Evolutionary conservation across 2,797 vertebrate species (phyloP).

Genomic region (Stomatorhinus walkeri): DNA sequence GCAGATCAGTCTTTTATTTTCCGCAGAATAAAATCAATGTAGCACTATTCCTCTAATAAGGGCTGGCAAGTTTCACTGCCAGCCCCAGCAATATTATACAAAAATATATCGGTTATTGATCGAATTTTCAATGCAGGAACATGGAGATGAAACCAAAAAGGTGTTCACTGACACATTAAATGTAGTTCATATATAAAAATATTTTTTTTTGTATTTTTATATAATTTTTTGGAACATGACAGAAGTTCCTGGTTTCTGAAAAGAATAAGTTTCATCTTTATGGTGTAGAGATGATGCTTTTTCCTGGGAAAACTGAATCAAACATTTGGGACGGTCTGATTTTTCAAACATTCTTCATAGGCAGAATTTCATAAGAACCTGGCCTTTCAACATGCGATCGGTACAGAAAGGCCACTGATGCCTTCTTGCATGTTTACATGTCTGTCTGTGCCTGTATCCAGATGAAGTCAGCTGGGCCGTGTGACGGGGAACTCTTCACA

Average conservation of each 20-base stretch:
- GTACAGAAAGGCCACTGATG: neutral
- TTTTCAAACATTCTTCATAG: neutral
- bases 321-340: neutral
- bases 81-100: neutral
- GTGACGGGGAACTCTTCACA: slow-evolving; percentile 61
- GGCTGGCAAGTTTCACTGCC: neutral
- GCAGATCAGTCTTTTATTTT: neutral
- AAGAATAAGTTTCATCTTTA: neutral
- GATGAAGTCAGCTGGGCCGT: slow-evolving; percentile 65
- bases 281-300: neutral
- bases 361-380: neutral
- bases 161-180: neutral
- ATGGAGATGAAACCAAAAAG: neutral
- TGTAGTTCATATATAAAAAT: neutral
- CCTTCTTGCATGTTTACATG: neutral
- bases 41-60: neutral
- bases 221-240: neutral
- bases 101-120: neutral
- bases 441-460: slow-evolving; percentile 30
- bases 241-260: neutral
- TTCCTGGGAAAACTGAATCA: neutral
- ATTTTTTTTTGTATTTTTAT: no score
- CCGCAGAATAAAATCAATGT: neutral
- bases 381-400: neutral
- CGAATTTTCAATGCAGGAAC: neutral